Evolutionary conservation across 2,113 vertebrate species (phyloP), one percentile per base, ranked within the genome.

Genomic region (Rhabdornis inornatus): DNA sequence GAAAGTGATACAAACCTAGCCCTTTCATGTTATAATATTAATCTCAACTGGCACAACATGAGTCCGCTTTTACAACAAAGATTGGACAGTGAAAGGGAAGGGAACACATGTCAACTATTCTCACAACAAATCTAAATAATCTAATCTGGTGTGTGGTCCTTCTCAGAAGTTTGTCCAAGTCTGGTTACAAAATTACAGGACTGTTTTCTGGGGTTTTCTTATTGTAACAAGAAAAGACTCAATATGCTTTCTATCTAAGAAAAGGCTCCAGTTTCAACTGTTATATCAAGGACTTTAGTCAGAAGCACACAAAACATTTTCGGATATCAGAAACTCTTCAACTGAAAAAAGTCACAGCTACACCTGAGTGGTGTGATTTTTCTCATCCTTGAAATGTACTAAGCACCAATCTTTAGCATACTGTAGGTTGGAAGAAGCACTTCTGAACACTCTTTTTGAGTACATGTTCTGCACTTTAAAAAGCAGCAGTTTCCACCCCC

Each of bases 21-120:
- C 79, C 86, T 97, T 97, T 97, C 95, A 95, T 96, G 96, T 94
- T 92, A 83, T 90, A 90, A 79, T 95, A 89, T 94, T 96, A 90
- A 95, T 96, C 96, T 92, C 78, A 95, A 94, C 75, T 96, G 96
- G 97, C 97, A 94, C 88, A 87, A 92, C 95, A 95, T 97, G 82
- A 97, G 92, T 96, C 94, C 59, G 37, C 50, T 97, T 83, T 81
- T 79, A 68, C 86, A 95, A 91, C 86, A 96, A 93, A 94, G 92
- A 86, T 95, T 81, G 87, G 92, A 57, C 65, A 75, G 83, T 89
- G 94, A 96, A 93, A 79, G 74, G 92, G 90, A 95, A 96, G 74
- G 77, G 75, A 95, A 83, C 92, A 91, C 88, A 91, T 84, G 94
- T 96, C 20, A 8, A 35, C 88, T 83, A 83, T 65, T 90, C 85